A percentile compares a stretch with the other conserved stretches of the same genome.
These are phyloP conservation scores for Prunella himalayana DNA, from an alignment of 2,113 vertebrate species.

Conservation along the genomic window DNA sequence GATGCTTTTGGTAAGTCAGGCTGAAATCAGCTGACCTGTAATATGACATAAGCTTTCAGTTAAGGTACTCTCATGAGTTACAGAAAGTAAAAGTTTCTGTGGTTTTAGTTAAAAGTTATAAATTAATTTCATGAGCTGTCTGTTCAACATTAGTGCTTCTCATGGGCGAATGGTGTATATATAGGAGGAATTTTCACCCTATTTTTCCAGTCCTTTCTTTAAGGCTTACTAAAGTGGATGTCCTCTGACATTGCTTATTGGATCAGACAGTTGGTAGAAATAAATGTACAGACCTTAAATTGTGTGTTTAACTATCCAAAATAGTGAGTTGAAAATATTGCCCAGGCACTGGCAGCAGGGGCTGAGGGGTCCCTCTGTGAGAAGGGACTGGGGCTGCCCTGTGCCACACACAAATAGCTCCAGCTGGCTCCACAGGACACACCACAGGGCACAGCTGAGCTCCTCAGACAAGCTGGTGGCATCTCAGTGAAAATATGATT, in stretches of 20 bases:
- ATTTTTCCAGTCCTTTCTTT: not conserved
- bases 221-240: not conserved
- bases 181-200: not conserved
- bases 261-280: not conserved
- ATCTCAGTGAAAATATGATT: not conserved
- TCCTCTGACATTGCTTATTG: not conserved
- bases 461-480: not conserved
- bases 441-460: rapidly evolving
- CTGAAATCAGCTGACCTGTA: not conserved
- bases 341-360: rapidly evolving
- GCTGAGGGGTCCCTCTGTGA: not conserved
- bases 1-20: not conserved
- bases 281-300: not conserved
- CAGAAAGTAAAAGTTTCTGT: not conserved
- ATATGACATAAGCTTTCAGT: not conserved
- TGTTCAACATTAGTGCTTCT: not conserved
- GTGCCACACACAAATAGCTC: not conserved
- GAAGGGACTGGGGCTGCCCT: not conserved
- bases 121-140: not conserved
- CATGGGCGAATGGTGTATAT: not conserved
- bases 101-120: not conserved
- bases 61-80: not conserved
- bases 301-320: not conserved
- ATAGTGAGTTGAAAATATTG: not conserved
- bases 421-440: rapidly evolving